A percentile compares a stretch with the other conserved stretches of the same genome.
These are phyloP conservation scores for Cyclophora punctaria DNA, from an alignment of 2,888 invertebrate species.

Conservation along the genomic window DNA sequence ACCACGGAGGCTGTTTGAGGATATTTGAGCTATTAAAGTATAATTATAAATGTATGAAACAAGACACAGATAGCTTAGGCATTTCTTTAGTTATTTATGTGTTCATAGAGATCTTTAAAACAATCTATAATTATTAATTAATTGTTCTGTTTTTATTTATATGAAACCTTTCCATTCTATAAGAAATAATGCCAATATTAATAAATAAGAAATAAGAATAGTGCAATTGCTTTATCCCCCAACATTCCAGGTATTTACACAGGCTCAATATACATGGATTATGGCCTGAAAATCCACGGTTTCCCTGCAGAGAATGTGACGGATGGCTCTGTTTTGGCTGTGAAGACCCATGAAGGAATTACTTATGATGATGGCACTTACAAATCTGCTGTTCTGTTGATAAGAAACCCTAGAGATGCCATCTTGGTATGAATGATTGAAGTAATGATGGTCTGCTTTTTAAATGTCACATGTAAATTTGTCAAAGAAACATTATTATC, in stretches of 20 bases:
- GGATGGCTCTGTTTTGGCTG: constrained; percentile 84
- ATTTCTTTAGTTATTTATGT: no score
- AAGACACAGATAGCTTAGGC: no score
- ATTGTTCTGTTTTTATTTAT: no score
- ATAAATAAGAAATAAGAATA: no score
- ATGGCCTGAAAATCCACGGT: constrained; percentile 83
- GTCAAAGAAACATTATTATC: neutral
- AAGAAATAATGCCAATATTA: no score
- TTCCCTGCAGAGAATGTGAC: constrained; percentile 86
- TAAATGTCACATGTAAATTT: neutral
- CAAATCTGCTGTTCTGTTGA: constrained; percentile 79
- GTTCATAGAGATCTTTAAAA: no score
- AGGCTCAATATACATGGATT: constrained; percentile 88
- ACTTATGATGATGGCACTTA: constrained; percentile 74
- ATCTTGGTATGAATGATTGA: constrained; percentile 62
- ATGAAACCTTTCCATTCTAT: no score
- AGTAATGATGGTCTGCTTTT: neutral
- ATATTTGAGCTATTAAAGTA: no score
- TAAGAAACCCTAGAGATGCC: constrained; percentile 82
- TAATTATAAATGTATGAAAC: no score
- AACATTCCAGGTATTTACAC: constrained; percentile 78
- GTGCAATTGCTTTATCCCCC: no score
- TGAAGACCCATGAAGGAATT: constrained; percentile 87
- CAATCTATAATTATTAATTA: no score
- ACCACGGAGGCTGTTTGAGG: no score